Conservation (phyloP, 1,140 invertebrate species). For the Cyrtorhinus lividipennis region DNA sequence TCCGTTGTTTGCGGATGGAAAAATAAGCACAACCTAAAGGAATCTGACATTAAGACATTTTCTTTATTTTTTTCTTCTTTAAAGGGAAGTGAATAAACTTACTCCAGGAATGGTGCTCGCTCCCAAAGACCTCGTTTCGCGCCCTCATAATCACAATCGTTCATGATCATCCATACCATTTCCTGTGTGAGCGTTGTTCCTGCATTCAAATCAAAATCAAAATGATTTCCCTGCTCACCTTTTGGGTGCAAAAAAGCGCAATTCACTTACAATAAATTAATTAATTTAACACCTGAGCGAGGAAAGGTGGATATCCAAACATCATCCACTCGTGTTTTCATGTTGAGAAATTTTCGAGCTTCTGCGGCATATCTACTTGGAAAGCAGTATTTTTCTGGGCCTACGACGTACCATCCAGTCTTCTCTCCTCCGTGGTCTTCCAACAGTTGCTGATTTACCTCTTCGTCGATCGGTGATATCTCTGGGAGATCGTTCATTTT, state of each 20-base stretch:
- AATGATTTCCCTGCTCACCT: not conserved
- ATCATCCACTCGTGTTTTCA: slow-evolving; percentile 35
- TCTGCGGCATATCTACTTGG: slow-evolving; percentile 45
- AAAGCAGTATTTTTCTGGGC: slow-evolving; percentile 55
- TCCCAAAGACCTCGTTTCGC: slow-evolving; percentile 38
- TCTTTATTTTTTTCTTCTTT: not conserved
- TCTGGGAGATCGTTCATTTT: not conserved
- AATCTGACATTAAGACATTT: not conserved
- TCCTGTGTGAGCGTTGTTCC: slow-evolving; percentile 74
- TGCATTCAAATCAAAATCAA: slow-evolving; percentile 32
- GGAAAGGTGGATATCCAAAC: slow-evolving; percentile 61
- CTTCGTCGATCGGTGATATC: not conserved
- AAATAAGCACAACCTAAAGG: slow-evolving; percentile 20
- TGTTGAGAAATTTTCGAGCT: slow-evolving; percentile 50
- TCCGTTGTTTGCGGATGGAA: slow-evolving; percentile 22
- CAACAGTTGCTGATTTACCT: slow-evolving; percentile 27
- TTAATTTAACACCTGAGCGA: slow-evolving; percentile 51
- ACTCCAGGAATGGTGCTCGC: slow-evolving; percentile 61
- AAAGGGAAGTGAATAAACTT: slow-evolving; percentile 27
- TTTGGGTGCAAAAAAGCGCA: no score
- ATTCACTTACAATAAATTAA: not conserved
- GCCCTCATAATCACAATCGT: slow-evolving; percentile 50
- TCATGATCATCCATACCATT: slow-evolving; percentile 57
- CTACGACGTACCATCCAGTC: slow-evolving; percentile 53
- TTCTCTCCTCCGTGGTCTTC: slow-evolving; percentile 40